A percentile compares a stretch with the other conserved stretches of the same genome.
Evolutionary conservation across 2,888 invertebrate genomes (phyloP).

Genomic region (Abscondita cerata): DNA sequence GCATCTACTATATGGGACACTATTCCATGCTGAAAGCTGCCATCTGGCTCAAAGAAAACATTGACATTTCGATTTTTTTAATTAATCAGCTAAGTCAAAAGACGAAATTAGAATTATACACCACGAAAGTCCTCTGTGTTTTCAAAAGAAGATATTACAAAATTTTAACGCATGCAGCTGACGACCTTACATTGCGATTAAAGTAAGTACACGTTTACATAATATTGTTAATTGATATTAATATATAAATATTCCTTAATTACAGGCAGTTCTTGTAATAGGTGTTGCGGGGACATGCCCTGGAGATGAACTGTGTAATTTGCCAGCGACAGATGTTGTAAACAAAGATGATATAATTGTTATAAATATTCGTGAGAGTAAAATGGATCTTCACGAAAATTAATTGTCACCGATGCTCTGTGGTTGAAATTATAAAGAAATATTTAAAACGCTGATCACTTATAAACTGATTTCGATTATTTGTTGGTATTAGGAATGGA

Average conservation of each 20-base stretch:
- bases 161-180: not conserved
- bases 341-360: conserved; percentile 6
- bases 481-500: conserved; percentile 1
- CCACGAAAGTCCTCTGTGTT: not conserved
- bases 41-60: not conserved
- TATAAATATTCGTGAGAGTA: not conserved
- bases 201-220: not conserved
- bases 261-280: conserved; percentile 8
- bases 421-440: not conserved
- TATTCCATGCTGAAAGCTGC: not conserved
- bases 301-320: conserved; percentile 2
- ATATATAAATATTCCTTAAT: not conserved
- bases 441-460: not conserved
- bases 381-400: conserved; percentile 9
- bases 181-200: not conserved
- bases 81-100: not conserved
- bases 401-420: conserved; percentile 1
- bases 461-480: not conserved
- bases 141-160: not conserved
- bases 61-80: conserved; percentile 1
- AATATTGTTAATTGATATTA: no score
- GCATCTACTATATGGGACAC: conserved; percentile 8
- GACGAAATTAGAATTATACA: not conserved
- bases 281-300: not conserved
- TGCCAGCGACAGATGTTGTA: not conserved